Evolutionary conservation across 1,140 invertebrate genomes (phyloP).

Genomic region (Drosophila obscura): DNA sequence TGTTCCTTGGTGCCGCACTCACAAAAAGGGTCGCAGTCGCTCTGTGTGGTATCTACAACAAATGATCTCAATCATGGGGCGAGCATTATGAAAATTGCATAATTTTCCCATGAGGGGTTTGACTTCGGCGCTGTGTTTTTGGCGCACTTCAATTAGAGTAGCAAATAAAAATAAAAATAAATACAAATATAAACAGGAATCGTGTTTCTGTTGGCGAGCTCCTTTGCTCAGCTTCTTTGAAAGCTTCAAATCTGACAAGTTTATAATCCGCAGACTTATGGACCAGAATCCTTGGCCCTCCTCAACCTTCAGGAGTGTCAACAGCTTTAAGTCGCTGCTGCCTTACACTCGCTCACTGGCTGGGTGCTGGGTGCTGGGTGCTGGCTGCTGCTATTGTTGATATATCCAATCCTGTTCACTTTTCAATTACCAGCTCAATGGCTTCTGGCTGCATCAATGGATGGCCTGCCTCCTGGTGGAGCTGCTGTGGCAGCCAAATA

Average conservation of each 20-base stretch:
- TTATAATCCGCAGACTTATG: conserved; percentile 35
- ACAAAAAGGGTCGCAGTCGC: conserved; percentile 38
- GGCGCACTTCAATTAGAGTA: conserved; percentile 72
- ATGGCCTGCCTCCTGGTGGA: not conserved
- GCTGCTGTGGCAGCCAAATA: conserved; percentile 49
- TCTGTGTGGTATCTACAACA: conserved; percentile 46
- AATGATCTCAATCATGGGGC: conserved; percentile 70
- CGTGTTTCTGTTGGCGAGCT: conserved; percentile 24
- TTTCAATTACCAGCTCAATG: conserved; percentile 69
- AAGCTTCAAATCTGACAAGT: conserved; percentile 25
- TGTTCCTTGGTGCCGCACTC: not conserved
- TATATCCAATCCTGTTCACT: conserved; percentile 32
- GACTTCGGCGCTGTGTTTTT: conserved; percentile 13
- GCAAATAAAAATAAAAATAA: conserved; percentile 73
- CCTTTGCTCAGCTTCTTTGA: not conserved
- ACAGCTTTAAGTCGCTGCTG: conserved; percentile 58
- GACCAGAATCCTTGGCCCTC: conserved; percentile 47
- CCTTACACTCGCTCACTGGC: conserved; percentile 31
- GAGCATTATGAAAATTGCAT: conserved; percentile 79
- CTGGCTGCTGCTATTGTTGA: conserved; percentile 12
- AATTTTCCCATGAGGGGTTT: conserved; percentile 57
- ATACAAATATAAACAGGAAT: conserved; percentile 70
- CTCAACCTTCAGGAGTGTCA: conserved; percentile 50
- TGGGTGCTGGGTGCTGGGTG: conserved; percentile 21
- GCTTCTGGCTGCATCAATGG: conserved; percentile 39